Percentiles rank a stretch among this genome's conserved stretches.
These are phyloP conservation scores for Phortica magna DNA, from an alignment of 2,888 invertebrate genomes.

Conservation along the genomic window DNA sequence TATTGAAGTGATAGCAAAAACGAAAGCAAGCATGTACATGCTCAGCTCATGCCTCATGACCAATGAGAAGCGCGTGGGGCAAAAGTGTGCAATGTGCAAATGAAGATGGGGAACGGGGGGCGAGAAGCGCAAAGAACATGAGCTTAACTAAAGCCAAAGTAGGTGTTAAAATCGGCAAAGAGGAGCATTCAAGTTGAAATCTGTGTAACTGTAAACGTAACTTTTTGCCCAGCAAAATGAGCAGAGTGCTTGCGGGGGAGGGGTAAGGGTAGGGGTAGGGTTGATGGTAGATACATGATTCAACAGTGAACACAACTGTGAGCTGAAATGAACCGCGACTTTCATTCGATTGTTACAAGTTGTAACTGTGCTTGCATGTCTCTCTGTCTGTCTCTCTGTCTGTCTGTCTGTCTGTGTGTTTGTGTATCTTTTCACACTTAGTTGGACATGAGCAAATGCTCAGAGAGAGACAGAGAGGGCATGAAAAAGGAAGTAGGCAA, in stretches of 20 bases:
- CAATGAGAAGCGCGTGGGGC: too few relatives aligned
- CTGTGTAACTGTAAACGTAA: background rate
- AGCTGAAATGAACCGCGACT: background rate
- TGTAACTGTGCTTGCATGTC: background rate
- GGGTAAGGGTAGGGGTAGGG: background rate
- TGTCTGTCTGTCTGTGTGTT: background rate
- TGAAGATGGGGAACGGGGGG: too few relatives aligned
- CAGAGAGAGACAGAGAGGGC: too few relatives aligned
- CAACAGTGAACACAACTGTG: background rate
- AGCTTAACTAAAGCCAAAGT: background rate
- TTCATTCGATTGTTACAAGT: background rate
- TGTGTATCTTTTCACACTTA: background rate
- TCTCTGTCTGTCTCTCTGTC: background rate
- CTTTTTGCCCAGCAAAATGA: background rate
- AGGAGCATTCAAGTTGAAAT: constrained; percentile 19
- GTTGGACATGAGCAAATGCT: background rate
- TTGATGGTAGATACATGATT: background rate
- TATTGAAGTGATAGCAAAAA: too few relatives aligned
- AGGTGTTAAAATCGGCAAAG: constrained; percentile 1
- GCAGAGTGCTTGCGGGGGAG: background rate
- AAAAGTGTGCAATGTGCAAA: too few relatives aligned
- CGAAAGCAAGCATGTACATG: too few relatives aligned
- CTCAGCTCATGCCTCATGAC: too few relatives aligned
- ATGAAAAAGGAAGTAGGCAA: background rate
- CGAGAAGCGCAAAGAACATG: too few relatives aligned